phyloP scores from a whole-genome alignment of 2,888 invertebrate genomes.

The Pteria penguin region DNA sequence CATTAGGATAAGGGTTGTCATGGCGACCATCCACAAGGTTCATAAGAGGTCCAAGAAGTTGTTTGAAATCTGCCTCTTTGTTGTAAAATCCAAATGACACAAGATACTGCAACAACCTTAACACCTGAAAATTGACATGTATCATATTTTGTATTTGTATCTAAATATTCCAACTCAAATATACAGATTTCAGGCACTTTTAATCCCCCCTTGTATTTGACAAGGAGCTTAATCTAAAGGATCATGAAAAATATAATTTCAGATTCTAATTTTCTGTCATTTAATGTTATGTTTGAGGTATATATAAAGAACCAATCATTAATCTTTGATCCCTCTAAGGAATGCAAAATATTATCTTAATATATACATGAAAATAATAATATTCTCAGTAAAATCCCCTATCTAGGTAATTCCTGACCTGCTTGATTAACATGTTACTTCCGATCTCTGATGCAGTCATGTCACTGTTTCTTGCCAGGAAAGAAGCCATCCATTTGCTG shows the following conservation, averaged over 20 bases:
- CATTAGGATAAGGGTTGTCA: constrained; percentile 69
- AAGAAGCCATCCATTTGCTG: constrained; percentile 73
- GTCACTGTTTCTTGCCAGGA: constrained; percentile 74
- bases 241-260: too few species aligned
- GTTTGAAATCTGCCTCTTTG: constrained; percentile 66
- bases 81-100: constrained; percentile 73
- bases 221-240: constrained; percentile 54
- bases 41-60: constrained; percentile 71
- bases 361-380: too few species aligned
- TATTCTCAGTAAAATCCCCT: too few species aligned
- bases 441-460: constrained; percentile 78
- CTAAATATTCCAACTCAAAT: too few species aligned
- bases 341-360: too few species aligned
- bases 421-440: constrained; percentile 75
- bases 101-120: constrained; percentile 69
- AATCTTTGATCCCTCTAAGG: too few species aligned
- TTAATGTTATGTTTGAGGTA: too few species aligned
- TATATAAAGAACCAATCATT: too few species aligned
- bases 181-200: neutral
- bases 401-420: too few species aligned
- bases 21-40: constrained; percentile 73
- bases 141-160: too few species aligned
- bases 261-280: too few species aligned
- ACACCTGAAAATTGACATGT: too few species aligned
- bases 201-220: neutral